phyloP scores from a whole-genome alignment of 2,113 vertebrate species.

The Sterrhoptilus dennistouni region DNA sequence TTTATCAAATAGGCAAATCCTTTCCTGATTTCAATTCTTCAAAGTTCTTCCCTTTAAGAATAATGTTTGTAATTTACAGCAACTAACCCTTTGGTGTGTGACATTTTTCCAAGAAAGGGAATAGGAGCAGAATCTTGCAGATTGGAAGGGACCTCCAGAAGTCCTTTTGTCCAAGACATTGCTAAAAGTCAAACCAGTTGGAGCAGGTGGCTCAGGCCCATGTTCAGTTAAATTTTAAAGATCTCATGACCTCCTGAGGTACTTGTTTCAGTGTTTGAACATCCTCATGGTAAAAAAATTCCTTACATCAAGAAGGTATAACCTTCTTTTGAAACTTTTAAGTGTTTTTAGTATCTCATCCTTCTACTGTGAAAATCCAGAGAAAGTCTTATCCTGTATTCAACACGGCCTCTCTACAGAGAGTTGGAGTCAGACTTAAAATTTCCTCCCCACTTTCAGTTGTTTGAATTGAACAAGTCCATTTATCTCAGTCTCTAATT shows the following conservation, averaged over 20 bases:
- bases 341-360: neutral
- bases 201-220: neutral
- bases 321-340: neutral
- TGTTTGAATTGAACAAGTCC: neutral
- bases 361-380: neutral
- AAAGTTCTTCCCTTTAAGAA: neutral
- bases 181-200: neutral
- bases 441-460: neutral
- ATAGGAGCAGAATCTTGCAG: neutral
- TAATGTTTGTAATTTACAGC: neutral
- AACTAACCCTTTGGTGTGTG: neutral
- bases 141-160: neutral
- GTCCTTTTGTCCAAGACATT: neutral
- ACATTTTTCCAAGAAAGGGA: neutral
- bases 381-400: neutral
- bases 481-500: neutral
- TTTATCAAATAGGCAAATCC: neutral
- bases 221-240: neutral
- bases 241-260: neutral
- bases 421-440: neutral
- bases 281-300: neutral
- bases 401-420: neutral
- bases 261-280: neutral
- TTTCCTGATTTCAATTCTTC: neutral
- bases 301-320: neutral